These are phyloP conservation scores for Sus scrofa DNA, from an alignment of 2,113 vertebrate genomes.

Conservation along the genomic window T2T-Sscrofa CM000819.6:131641501-131642000, in stretches of 20 bases:
- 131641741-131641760: background rate
- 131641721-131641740: background rate
- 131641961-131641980: background rate
- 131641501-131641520: background rate
- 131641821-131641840: background rate
- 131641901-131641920: background rate
- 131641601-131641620: background rate
- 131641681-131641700: background rate
- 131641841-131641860: background rate
- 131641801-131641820: background rate
- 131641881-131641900: background rate
- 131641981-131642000: background rate
- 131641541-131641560: background rate
- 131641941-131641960: background rate
- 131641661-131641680: background rate
- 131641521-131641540: background rate
- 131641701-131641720: background rate
- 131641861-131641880: background rate
- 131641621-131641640: background rate
- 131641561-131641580: background rate
- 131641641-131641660: background rate
- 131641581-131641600: background rate
- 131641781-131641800: background rate
- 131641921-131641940: background rate
- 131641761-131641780: background rate